Percentiles rank a stretch among this genome's conserved stretches.
Conservation (phyloP, 2,113 vertebrate genomes). For the Passer domesticus region DNA sequence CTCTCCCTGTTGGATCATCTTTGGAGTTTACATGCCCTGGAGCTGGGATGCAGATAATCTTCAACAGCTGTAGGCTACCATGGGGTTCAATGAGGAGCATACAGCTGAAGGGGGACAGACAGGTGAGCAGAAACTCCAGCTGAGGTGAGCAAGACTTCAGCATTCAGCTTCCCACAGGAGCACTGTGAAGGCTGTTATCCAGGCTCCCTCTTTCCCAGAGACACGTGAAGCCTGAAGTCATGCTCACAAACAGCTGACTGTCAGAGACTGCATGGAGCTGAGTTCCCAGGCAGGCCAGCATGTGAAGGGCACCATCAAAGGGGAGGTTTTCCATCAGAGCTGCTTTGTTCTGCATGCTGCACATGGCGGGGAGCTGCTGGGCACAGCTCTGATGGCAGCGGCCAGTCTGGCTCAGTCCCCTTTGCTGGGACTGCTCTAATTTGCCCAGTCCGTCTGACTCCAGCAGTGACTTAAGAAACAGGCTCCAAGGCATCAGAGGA, state of each 20-base stretch:
- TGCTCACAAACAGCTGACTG: neutral
- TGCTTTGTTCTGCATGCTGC: neutral
- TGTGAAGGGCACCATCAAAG: neutral
- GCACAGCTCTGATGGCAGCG: neutral
- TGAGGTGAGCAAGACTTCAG: neutral
- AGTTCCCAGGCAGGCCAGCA: neutral
- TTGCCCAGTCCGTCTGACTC: neutral
- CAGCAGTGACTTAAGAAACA: neutral
- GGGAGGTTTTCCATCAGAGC: neutral
- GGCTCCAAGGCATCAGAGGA: neutral
- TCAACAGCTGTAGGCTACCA: neutral
- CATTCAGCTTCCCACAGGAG: neutral
- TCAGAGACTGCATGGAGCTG: rapidly evolving
- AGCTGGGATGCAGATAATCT: neutral
- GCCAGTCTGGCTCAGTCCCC: neutral
- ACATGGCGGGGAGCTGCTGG: neutral
- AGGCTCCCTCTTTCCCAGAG: neutral
- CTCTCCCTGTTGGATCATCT: rapidly evolving
- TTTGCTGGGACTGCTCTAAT: neutral
- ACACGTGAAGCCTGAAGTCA: neutral
- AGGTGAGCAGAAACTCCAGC: neutral
- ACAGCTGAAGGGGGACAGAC: neutral
- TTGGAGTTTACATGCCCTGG: neutral
- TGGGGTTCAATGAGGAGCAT: neutral
- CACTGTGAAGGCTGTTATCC: neutral